Conservation (phyloP, 2,888 invertebrate species). For the Dioctria rufipes region DNA sequence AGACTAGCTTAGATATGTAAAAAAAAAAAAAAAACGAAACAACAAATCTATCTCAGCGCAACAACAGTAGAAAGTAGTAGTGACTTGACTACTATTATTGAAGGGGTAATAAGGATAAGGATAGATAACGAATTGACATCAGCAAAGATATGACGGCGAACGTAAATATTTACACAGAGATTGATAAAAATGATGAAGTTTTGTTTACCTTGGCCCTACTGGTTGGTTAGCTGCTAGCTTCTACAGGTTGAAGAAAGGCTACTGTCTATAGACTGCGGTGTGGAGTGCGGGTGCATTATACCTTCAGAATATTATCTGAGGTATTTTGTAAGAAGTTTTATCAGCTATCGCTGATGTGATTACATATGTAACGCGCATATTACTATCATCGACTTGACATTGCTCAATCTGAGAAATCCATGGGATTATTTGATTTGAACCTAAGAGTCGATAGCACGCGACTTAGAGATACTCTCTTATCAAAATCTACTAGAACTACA, state of each 20-base stretch:
- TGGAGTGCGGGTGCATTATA: too few relatives aligned
- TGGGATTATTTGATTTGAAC: constrained; percentile 14
- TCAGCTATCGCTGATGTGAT: background rate
- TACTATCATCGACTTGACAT: constrained; percentile 9
- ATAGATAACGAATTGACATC: constrained; percentile 29
- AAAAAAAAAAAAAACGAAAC: background rate
- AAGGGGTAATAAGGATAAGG: background rate
- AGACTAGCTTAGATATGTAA: background rate
- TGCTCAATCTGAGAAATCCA: constrained; percentile 38
- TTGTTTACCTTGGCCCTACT: constrained; percentile 10
- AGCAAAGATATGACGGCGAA: constrained; percentile 38
- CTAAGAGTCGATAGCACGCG: background rate
- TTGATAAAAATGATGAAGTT: constrained; percentile 29
- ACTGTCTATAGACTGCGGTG: background rate
- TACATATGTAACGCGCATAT: background rate
- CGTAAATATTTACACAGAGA: constrained; percentile 38
- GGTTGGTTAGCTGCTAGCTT: too few relatives aligned
- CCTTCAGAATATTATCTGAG: constrained; percentile 2
- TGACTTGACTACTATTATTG: background rate
- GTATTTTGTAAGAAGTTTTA: background rate
- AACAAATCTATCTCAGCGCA: background rate
- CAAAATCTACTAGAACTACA: background rate
- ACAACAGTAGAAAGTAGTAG: background rate
- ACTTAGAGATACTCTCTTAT: background rate
- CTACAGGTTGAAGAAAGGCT: constrained; percentile 4